These are phyloP conservation scores for Sardina pilchardus DNA, from an alignment of 2,113 vertebrate genomes.

Conservation along the genomic window DNA sequence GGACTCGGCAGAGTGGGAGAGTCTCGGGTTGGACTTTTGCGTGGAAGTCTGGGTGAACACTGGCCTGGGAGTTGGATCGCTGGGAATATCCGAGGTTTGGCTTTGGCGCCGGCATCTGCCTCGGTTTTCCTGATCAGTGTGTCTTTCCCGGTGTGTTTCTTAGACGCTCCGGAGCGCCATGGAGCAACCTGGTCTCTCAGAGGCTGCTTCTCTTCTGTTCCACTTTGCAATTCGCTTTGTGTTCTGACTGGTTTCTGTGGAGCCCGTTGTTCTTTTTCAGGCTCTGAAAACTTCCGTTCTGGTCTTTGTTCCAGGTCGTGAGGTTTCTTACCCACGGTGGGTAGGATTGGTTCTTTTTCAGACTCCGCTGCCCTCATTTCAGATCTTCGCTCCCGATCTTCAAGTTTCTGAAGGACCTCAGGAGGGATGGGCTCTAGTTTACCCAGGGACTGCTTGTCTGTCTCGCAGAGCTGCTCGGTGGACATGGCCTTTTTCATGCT, in stretches of 20 bases:
- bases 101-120: conserved; percentile 39
- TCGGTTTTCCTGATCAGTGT: neutral
- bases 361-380: neutral
- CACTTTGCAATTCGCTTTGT: neutral
- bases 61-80: conserved; percentile 65
- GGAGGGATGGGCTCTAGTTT: conserved; percentile 58
- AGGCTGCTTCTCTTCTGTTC: neutral
- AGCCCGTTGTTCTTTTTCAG: neutral
- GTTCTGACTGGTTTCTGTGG: neutral
- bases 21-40: conserved; percentile 55
- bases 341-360: conserved; percentile 52
- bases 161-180: neutral
- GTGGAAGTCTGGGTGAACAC: conserved; percentile 59
- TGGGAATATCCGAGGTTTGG: conserved; percentile 62
- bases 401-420: conserved; percentile 46
- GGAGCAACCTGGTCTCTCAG: neutral
- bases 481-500: conserved; percentile 70
- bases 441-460: conserved; percentile 51
- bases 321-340: conserved; percentile 48
- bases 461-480: conserved; percentile 70
- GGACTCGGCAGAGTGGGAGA: neutral
- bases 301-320: conserved; percentile 13
- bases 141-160: neutral
- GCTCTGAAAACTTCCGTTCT: neutral
- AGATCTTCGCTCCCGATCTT: conserved; percentile 26